Evolutionary conservation across 2,113 vertebrate genomes (phyloP).

Genomic region (Gambusia holbrooki): DNA sequence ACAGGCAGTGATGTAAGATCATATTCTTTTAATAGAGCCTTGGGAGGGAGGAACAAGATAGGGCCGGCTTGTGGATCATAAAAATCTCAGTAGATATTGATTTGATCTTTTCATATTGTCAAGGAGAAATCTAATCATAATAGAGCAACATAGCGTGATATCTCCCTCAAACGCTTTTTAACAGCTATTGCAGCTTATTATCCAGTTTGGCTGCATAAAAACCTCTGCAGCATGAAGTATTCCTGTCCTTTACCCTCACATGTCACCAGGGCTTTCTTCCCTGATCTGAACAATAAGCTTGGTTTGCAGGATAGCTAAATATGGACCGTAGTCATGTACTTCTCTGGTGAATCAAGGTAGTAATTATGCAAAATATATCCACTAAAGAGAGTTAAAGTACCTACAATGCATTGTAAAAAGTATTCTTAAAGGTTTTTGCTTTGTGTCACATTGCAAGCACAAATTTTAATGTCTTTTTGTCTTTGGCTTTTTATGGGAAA

Average conservation of each 20-base stretch:
- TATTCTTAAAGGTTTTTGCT: too few relatives aligned
- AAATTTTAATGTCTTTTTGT: not conserved
- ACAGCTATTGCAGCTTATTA: conserved; percentile 66
- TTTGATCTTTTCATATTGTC: conserved; percentile 81
- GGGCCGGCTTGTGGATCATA: conserved; percentile 70
- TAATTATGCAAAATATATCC: conserved; percentile 59
- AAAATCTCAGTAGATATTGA: conserved; percentile 79
- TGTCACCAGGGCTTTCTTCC: conserved; percentile 21
- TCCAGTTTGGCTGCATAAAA: conserved; percentile 49
- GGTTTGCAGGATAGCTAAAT: conserved; percentile 18
- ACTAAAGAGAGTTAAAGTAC: conserved; percentile 50
- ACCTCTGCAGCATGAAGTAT: conserved; percentile 19
- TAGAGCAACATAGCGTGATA: conserved; percentile 72
- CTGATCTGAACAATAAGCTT: not conserved
- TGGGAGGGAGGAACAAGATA: conserved; percentile 27
- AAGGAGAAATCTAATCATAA: conserved; percentile 78
- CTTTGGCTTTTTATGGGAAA: not conserved
- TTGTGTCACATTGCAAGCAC: not conserved
- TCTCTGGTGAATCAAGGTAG: conserved; percentile 52
- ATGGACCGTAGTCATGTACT: conserved; percentile 45
- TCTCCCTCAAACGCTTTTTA: conserved; percentile 73
- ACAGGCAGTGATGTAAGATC: conserved; percentile 57
- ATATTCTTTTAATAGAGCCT: conserved; percentile 60
- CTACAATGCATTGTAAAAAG: conserved; percentile 15
- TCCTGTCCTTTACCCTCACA: conserved; percentile 47